phyloP scores from a whole-genome alignment of 2,797 vertebrate species.

The Cygnus olor region DNA sequence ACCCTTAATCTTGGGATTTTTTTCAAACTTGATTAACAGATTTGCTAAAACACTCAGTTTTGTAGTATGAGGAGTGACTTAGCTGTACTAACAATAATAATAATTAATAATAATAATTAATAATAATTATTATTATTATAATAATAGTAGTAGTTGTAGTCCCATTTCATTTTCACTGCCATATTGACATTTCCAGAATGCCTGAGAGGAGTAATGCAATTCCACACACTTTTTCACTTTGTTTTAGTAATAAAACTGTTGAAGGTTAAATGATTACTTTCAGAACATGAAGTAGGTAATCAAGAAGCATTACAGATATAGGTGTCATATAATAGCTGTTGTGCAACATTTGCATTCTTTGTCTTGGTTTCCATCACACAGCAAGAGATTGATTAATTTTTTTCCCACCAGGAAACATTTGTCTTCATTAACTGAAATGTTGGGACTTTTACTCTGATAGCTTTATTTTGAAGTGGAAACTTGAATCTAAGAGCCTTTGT shows the following conservation, averaged over 20 bases:
- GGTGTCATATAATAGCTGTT: neutral
- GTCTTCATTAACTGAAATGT: neutral
- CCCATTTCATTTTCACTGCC: neutral
- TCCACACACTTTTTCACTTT: neutral
- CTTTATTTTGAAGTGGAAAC: neutral
- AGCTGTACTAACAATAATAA: too few species aligned
- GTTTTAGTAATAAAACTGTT: neutral
- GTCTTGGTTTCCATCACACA: neutral
- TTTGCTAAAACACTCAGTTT: neutral
- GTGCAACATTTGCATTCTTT: neutral
- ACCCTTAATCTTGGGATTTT: neutral
- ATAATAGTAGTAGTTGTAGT: too few species aligned
- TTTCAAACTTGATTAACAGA: neutral
- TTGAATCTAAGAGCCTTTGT: neutral
- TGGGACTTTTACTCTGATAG: neutral
- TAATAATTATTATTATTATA: too few species aligned
- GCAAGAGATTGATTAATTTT: neutral
- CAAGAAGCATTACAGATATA: neutral
- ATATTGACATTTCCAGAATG: neutral
- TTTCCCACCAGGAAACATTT: neutral
- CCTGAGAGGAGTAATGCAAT: neutral
- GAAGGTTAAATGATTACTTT: conserved; percentile 9
- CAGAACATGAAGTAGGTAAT: neutral
- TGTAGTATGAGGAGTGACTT: neutral
- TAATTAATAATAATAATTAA: too few species aligned